Percentiles rank a stretch among this genome's conserved stretches.
Evolutionary conservation across 2,113 vertebrate genomes (phyloP).

Genomic region (Phyllostomus discolor): DNA sequence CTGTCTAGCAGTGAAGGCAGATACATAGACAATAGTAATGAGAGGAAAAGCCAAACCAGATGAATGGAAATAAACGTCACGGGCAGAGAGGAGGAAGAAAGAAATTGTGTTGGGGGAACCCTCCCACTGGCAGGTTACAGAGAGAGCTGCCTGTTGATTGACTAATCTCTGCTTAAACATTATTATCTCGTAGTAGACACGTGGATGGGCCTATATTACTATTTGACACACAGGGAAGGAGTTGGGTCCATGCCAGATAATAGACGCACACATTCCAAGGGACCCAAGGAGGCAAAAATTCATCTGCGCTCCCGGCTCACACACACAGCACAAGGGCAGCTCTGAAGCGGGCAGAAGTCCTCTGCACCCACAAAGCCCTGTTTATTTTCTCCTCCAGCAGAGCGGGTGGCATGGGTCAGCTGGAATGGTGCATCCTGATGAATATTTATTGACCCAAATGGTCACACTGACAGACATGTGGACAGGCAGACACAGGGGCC

Average conservation of each 20-base stretch:
- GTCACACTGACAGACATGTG: conserved; percentile 81
- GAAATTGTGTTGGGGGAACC: not conserved
- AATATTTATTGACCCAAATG: conserved; percentile 85
- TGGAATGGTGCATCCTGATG: conserved; percentile 76
- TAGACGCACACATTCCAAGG: conserved; percentile 46
- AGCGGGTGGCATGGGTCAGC: conserved; percentile 74
- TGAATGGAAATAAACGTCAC: not conserved
- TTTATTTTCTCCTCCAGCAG: conserved; percentile 84
- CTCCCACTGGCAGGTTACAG: not conserved
- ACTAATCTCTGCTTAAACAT: not conserved
- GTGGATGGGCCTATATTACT: not conserved
- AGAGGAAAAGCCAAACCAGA: not conserved
- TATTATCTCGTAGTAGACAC: not conserved
- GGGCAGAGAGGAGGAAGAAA: not conserved
- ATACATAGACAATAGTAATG: not conserved
- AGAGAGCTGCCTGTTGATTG: not conserved
- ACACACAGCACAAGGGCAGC: conserved; percentile 73
- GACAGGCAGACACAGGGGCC: conserved; percentile 73
- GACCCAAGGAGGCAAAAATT: not conserved
- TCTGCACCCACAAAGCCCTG: conserved; percentile 67
- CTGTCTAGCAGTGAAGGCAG: not conserved
- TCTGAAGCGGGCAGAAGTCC: conserved; percentile 65
- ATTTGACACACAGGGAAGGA: not conserved
- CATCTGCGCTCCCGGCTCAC: conserved; percentile 45
- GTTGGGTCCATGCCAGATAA: not conserved